Evolutionary conservation across 2,888 invertebrate genomes (phyloP).

Genomic region (Zaprionus bogoriensis): DNA sequence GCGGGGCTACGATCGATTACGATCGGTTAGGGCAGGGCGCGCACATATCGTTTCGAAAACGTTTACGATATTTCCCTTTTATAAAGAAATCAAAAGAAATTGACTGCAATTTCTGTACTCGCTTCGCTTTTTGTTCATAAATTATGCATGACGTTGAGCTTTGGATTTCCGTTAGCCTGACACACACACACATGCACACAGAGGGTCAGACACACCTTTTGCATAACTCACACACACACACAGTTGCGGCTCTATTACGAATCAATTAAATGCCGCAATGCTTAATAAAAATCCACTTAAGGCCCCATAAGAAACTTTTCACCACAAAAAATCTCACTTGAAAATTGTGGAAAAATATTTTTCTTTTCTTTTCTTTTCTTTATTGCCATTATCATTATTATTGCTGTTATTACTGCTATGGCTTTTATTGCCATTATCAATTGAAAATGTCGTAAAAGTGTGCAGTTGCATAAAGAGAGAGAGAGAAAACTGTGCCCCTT

Average conservation of each 20-base stretch:
- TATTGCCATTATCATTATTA: conserved; percentile 4
- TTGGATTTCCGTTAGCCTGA: conserved; percentile 70
- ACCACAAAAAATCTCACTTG: conserved; percentile 54
- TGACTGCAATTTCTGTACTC: conserved; percentile 43
- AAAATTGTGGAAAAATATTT: conserved; percentile 46
- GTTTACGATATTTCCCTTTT: conserved; percentile 40
- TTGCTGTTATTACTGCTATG: conserved; percentile 5
- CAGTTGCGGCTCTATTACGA: conserved; percentile 59
- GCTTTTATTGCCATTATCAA: conserved; percentile 50
- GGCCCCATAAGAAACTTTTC: conserved; percentile 55
- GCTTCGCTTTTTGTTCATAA: conserved; percentile 46
- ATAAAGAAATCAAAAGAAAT: conserved; percentile 29
- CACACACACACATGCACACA: conserved; percentile 56
- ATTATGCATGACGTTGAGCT: conserved; percentile 69
- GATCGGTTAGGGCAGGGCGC: not conserved
- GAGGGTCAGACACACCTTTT: conserved; percentile 52
- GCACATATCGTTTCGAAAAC: conserved; percentile 28
- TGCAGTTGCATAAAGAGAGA: conserved; percentile 34
- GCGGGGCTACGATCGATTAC: too few relatives aligned
- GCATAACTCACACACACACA: conserved; percentile 34
- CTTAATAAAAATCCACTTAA: conserved; percentile 71
- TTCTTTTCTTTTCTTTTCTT: not conserved
- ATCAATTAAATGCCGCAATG: conserved; percentile 74
- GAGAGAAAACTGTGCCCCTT: conserved; percentile 17
- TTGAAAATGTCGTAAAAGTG: conserved; percentile 61